Evolutionary conservation across 2,797 vertebrate species (phyloP), one percentile per base, ranked within the genome.

Genomic region (Craterocephalus amniculus): DNA sequence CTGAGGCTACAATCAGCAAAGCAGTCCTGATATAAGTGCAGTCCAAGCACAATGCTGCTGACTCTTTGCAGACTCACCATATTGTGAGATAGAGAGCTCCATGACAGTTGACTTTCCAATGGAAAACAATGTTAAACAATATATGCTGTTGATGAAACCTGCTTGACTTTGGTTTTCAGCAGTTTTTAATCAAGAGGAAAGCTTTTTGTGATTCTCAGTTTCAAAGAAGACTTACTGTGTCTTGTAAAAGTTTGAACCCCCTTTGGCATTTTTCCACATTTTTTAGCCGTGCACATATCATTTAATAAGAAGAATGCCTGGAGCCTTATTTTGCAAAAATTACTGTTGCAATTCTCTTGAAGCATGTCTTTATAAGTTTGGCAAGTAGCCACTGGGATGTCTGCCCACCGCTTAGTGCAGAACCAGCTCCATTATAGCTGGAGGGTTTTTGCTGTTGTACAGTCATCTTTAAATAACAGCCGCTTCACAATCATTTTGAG

Each of bases 1-100:
- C 40, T 49, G 73, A 71, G 48, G 18, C 69, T 66, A n/a, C 66
- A 56, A 69, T 74, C 54, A 75, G 70, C 61, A 64, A 60, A 75
- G 58, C 45, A 63, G 63, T 54, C 40, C 40, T 57, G 62, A 40
- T 58, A 49, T 69, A 65, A 70, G 32, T 74, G 31, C 20, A 55
- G 27, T 67, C 40, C 34, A 58, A 29, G 38, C 54, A 70, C 43
- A 29, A 18, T 72, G 70, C 27, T 77, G 59, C 80, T 80, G 81
- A 78, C 66, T 54, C 38, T 27, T 48, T 38, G 59, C 58, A 62
- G 58, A 69, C 29, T 79, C 74, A 74, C 55, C 69, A 71, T 13
- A 67, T 62, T 67, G 27, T 45, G 49, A 63, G 24, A 13, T 34
- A 27, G 10, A 34, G 58, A 57, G 63, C 32, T 18, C 22, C 49